Percentiles rank a stretch among this genome's conserved stretches.
phyloP scores from a whole-genome alignment of 1,140 invertebrate species.

The Archivesica marissinica region DNA sequence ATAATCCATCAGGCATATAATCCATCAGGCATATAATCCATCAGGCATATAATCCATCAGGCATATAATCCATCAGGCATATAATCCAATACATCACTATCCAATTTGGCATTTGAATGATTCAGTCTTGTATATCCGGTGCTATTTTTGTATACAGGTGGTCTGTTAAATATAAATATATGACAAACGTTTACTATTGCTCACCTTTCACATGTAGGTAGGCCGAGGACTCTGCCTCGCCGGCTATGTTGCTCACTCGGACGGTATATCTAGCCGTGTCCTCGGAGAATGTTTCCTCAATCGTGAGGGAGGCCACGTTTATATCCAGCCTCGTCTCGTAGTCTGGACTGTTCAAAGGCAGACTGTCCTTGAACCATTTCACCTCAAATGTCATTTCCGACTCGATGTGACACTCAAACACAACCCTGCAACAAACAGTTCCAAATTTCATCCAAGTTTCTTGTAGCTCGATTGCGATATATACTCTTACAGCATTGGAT shows the following conservation, averaged over 20 bases:
- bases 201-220: slow-evolving; percentile 90
- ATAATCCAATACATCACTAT: too few species aligned
- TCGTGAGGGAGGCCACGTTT: slow-evolving; percentile 86
- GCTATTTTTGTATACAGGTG: too few species aligned
- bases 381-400: slow-evolving; percentile 86
- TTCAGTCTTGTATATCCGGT: too few species aligned
- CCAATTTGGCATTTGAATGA: too few species aligned
- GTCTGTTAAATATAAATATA: too few species aligned
- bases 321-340: slow-evolving; percentile 87
- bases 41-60: too few species aligned
- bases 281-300: slow-evolving; percentile 92
- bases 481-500: too few species aligned
- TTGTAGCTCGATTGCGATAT: too few species aligned
- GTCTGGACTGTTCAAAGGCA: slow-evolving; percentile 90
- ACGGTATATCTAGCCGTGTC: slow-evolving; percentile 92
- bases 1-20: too few species aligned
- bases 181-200: background rate
- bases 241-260: slow-evolving; percentile 88
- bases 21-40: too few species aligned
- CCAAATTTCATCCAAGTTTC: too few species aligned
- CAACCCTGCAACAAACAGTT: slow-evolving; percentile 85
- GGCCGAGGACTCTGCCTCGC: slow-evolving; percentile 90
- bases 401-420: slow-evolving; percentile 89
- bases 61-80: too few species aligned
- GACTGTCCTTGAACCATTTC: slow-evolving; percentile 95